Conservation (phyloP, 2,797 vertebrate genomes). For the Pseudotriccus pelzelni region DNA sequence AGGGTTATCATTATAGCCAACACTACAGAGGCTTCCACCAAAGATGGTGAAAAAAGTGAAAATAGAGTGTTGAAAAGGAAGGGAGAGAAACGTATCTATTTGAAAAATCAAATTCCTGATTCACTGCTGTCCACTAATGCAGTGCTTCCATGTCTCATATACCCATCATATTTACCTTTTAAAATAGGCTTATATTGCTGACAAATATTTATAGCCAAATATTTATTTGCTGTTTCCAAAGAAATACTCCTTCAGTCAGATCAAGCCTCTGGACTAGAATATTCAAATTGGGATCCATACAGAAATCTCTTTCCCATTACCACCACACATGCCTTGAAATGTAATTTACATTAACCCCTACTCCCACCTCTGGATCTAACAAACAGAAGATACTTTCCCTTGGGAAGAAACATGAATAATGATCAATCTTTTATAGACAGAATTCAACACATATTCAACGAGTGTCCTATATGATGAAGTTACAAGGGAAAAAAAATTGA, state of each 20-base stretch:
- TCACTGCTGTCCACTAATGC: not conserved
- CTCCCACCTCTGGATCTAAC: conserved; percentile 32
- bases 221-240: not conserved
- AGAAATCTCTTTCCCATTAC: conserved; percentile 30
- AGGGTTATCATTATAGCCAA: not conserved
- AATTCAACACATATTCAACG: not conserved
- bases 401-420: conserved; percentile 17
- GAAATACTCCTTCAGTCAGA: not conserved
- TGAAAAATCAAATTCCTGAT: not conserved
- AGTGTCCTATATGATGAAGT: not conserved
- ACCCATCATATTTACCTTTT: not conserved
- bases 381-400: not conserved
- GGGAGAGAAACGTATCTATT: not conserved
- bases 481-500: not conserved
- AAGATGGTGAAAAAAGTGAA: not conserved
- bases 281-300: conserved; percentile 15
- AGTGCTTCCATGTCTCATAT: not conserved
- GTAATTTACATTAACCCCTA: conserved; percentile 18
- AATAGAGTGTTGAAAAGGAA: not conserved
- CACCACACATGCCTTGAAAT: conserved; percentile 29
- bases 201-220: not conserved
- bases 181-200: not conserved
- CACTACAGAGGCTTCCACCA: not conserved
- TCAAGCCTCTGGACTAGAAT: conserved; percentile 21
- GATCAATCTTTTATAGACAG: not conserved